phyloP scores from a whole-genome alignment of 1,140 invertebrate genomes.

The Neodiprion pinetum region DNA sequence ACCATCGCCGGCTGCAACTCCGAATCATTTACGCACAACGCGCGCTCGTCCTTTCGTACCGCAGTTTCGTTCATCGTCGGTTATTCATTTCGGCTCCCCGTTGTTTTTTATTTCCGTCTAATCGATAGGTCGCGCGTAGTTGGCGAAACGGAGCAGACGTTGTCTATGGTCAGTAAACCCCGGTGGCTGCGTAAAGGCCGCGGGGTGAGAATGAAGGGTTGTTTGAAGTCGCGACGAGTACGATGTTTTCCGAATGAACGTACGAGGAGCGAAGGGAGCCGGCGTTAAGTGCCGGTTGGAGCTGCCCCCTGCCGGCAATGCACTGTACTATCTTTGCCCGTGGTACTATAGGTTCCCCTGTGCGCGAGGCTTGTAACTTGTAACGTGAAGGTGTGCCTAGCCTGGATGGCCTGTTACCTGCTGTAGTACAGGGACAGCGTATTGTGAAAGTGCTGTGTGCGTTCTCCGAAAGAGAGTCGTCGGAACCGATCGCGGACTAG shows the following conservation, averaged over 20 bases:
- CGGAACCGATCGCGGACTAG: neutral
- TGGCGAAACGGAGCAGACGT: neutral
- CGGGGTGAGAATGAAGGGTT: neutral
- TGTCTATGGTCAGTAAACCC: neutral
- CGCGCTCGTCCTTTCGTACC: too few relatives aligned
- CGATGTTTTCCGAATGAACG: neutral
- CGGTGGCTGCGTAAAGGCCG: neutral
- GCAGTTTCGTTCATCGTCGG: neutral
- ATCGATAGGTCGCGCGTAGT: neutral
- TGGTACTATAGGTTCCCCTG: conserved; percentile 39
- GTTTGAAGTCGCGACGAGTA: neutral
- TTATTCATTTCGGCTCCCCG: neutral
- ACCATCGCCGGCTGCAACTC: neutral
- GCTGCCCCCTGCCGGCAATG: conserved; percentile 43
- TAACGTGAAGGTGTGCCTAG: conserved; percentile 47
- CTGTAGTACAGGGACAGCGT: conserved; percentile 34
- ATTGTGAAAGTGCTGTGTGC: conserved; percentile 40
- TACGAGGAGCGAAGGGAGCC: neutral
- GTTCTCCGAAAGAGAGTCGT: conserved; percentile 20
- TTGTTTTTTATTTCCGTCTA: neutral
- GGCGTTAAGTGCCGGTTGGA: conserved; percentile 9
- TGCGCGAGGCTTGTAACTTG: conserved; percentile 45
- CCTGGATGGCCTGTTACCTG: conserved; percentile 39
- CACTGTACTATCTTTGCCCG: conserved; percentile 45
- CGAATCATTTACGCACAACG: neutral